These are phyloP conservation scores for Eidolon helvum DNA, from an alignment of 2,113 vertebrate species.

Conservation along the genomic window DNA sequence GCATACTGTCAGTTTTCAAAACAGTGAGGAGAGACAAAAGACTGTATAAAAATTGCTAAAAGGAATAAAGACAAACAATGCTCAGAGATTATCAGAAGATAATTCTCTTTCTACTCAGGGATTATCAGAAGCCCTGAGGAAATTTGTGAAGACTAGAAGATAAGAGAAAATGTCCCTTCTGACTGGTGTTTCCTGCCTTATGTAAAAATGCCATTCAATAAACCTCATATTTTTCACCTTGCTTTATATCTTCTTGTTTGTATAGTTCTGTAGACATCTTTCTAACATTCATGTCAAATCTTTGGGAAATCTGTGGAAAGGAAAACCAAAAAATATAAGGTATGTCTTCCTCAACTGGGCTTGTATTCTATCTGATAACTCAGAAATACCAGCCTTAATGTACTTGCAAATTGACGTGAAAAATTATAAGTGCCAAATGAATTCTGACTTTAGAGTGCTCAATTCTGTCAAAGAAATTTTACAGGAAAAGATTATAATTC, in stretches of 20 bases:
- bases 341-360: neutral
- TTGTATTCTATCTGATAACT: neutral
- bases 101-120: neutral
- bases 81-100: too few species aligned
- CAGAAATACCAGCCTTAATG: neutral
- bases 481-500: neutral
- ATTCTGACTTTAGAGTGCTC: neutral
- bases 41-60: neutral
- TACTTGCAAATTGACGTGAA: slow-evolving; percentile 13
- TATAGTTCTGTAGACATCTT: neutral
- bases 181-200: neutral
- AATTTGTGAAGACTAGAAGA: neutral
- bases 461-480: slow-evolving; percentile 19
- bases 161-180: neutral
- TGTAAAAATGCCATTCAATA: neutral
- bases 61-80: neutral
- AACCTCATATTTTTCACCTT: neutral
- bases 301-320: neutral
- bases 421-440: slow-evolving; percentile 22
- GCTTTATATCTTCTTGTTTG: neutral
- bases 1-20: neutral
- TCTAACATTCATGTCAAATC: neutral
- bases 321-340: neutral
- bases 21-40: neutral
- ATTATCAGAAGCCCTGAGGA: neutral